These are phyloP conservation scores for Machimus rusticus DNA, from an alignment of 2,888 invertebrate genomes.

Conservation along the genomic window DNA sequence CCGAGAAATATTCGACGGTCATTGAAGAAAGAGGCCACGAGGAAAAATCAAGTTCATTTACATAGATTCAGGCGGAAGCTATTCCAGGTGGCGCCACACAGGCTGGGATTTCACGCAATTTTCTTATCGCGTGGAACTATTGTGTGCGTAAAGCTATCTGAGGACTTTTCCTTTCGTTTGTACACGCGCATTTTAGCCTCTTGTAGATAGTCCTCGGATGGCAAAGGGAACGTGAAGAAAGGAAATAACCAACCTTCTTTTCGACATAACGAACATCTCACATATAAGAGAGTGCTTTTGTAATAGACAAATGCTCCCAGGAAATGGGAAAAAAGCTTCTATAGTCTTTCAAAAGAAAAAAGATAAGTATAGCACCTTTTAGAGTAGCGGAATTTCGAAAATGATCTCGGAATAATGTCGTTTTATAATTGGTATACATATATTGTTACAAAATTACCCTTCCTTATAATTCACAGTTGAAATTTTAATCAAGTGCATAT, in stretches of 20 bases:
- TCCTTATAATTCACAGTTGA: too few species aligned
- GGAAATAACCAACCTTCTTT: not conserved
- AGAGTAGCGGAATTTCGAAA: not conserved
- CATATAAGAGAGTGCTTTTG: not conserved
- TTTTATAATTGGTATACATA: too few species aligned
- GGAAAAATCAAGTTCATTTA: conserved; percentile 10
- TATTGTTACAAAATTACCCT: too few species aligned
- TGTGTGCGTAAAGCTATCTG: not conserved
- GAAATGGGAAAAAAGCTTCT: not conserved
- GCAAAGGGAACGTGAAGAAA: not conserved
- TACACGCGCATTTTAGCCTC: not conserved
- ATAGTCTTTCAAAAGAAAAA: not conserved
- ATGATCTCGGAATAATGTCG: not conserved
- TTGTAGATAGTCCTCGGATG: not conserved
- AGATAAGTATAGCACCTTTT: not conserved
- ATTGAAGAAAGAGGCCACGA: not conserved
- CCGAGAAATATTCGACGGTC: not conserved
- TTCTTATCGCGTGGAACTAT: not conserved
- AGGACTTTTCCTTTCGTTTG: not conserved
- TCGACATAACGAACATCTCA: not conserved
- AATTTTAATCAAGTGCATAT: too few species aligned
- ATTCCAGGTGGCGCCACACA: conserved; percentile 15
- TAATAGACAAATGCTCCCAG: not conserved
- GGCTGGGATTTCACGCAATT: conserved; percentile 25
- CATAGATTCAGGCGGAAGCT: not conserved